phyloP scores from a whole-genome alignment of 2,113 vertebrate genomes.

The Poecile atricapillus region DNA sequence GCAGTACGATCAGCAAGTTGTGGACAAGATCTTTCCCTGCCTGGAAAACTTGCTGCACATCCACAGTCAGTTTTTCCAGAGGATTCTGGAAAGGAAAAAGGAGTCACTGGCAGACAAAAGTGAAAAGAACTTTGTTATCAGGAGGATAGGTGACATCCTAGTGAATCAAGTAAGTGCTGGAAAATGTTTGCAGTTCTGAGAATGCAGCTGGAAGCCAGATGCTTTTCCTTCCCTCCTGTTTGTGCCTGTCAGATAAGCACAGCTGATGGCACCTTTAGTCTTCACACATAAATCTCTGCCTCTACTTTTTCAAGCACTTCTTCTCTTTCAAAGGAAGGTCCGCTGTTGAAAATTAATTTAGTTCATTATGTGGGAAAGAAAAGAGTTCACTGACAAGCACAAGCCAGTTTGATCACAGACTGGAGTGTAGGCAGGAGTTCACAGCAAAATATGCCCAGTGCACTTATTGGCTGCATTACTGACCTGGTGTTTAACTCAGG shows the following conservation, averaged over 20 bases:
- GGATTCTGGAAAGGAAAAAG: conserved; percentile 89
- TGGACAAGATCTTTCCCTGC: conserved; percentile 90
- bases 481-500: not conserved
- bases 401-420: not conserved
- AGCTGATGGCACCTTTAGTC: not conserved
- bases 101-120: conserved; percentile 76
- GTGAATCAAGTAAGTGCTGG: conserved; percentile 82
- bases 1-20: conserved; percentile 80
- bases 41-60: conserved; percentile 89
- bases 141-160: conserved; percentile 89
- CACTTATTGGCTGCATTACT: not conserved
- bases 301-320: not conserved
- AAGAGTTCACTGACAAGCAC: not conserved
- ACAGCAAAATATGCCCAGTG: not conserved
- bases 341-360: not conserved
- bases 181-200: not conserved
- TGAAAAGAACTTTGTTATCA: conserved; percentile 84
- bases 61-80: conserved; percentile 87
- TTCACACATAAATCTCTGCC: accelerated
- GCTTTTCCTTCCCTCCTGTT: not conserved
- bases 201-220: not conserved
- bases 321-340: not conserved
- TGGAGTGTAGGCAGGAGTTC: not conserved
- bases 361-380: not conserved
- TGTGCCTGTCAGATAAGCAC: not conserved